These are phyloP conservation scores for Thymelicus sylvestris DNA, from an alignment of 2,888 invertebrate genomes.

Conservation along the genomic window DNA sequence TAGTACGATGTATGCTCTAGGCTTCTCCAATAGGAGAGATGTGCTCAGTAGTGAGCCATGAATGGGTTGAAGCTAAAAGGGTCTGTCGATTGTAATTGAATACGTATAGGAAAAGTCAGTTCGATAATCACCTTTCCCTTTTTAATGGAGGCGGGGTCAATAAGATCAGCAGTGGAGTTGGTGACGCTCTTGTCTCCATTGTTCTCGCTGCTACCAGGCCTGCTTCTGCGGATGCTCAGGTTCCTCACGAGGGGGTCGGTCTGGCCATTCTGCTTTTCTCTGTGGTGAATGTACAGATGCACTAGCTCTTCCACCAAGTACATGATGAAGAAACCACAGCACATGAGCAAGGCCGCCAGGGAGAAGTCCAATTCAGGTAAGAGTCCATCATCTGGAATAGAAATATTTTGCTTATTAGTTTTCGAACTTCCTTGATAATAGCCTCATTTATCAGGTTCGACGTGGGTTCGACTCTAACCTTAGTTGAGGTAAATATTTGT, in stretches of 20 bases:
- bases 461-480: too few species aligned
- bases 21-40: too few species aligned
- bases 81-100: too few species aligned
- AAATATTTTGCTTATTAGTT: not conserved
- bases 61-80: too few species aligned
- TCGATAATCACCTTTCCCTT: constrained; percentile 52
- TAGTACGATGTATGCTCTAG: too few species aligned
- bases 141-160: constrained; percentile 60
- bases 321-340: constrained; percentile 90
- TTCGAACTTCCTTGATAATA: not conserved
- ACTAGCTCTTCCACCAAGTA: constrained; percentile 92
- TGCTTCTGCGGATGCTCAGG: constrained; percentile 72
- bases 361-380: constrained; percentile 85
- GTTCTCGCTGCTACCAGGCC: constrained; percentile 45
- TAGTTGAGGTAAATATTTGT: too few species aligned
- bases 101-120: not conserved
- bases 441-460: too few species aligned
- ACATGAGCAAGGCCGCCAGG: constrained; percentile 89
- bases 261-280: constrained; percentile 68
- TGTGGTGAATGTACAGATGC: constrained; percentile 86
- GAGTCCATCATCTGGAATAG: constrained; percentile 59
- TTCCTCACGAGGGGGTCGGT: constrained; percentile 69
- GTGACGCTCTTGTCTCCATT: constrained; percentile 63
- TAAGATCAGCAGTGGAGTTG: constrained; percentile 75
- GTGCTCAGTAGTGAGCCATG: too few species aligned